phyloP scores from a whole-genome alignment of 2,888 invertebrate species.

The Cerceris rybyensis region DNA sequence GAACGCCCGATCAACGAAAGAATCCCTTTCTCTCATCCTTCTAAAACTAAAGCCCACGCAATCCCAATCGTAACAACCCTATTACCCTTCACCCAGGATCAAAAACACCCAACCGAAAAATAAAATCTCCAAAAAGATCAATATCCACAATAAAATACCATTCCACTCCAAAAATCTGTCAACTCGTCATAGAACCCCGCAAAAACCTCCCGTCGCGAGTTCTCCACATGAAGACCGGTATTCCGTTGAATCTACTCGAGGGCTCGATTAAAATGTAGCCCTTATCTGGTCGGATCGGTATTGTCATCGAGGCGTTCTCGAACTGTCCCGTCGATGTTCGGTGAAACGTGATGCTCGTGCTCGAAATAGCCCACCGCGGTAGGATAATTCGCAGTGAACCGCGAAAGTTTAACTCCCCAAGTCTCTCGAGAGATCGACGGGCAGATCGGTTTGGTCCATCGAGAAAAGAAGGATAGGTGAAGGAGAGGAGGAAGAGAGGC shows the following conservation, averaged over 20 bases:
- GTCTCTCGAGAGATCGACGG: too few relatives aligned
- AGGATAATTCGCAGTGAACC: slow-evolving; percentile 24
- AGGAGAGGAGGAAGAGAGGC: slow-evolving; percentile 20
- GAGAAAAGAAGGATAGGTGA: slow-evolving; percentile 11
- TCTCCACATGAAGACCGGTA: not conserved
- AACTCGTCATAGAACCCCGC: too few relatives aligned
- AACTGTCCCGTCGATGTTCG: slow-evolving; percentile 25
- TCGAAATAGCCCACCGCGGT: not conserved
- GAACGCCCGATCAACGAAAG: too few relatives aligned
- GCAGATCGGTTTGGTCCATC: not conserved
- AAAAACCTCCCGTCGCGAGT: too few relatives aligned
- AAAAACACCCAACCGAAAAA: too few relatives aligned
- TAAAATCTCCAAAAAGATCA: too few relatives aligned
- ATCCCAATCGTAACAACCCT: too few relatives aligned
- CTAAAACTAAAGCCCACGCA: too few relatives aligned
- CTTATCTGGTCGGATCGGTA: not conserved
- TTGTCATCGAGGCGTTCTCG: not conserved
- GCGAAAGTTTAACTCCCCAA: slow-evolving; percentile 20
- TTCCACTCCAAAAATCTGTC: too few relatives aligned
- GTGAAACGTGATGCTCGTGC: slow-evolving; percentile 2
- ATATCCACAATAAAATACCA: too few relatives aligned
- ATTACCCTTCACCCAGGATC: too few relatives aligned
- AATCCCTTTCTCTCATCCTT: too few relatives aligned
- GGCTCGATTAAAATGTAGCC: not conserved
- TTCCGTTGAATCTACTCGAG: not conserved